Conservation (phyloP, 1,140 invertebrate species). For the Drosophila ercepeae region DNA sequence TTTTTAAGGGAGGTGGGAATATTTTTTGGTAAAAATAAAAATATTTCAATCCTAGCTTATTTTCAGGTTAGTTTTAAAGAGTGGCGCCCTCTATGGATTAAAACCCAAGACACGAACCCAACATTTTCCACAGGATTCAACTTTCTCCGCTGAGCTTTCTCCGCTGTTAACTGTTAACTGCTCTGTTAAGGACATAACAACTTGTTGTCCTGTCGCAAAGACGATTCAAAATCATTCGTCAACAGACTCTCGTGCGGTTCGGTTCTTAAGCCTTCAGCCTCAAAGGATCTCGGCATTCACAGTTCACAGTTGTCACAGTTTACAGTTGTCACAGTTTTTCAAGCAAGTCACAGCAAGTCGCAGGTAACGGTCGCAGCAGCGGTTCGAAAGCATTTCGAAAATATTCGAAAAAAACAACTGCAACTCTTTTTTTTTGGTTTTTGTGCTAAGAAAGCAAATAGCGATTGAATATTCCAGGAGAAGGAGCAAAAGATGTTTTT, state of each 20-base stretch:
- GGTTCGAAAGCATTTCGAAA: constrained; percentile 13
- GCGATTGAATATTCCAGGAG: not conserved
- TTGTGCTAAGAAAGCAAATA: constrained; percentile 20
- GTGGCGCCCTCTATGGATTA: not conserved
- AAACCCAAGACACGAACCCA: not conserved
- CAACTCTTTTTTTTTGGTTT: constrained; percentile 21
- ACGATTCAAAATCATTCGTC: constrained; percentile 61
- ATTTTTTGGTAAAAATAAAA: too few relatives aligned
- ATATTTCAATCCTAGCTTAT: too few relatives aligned
- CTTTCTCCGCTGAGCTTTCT: constrained; percentile 8
- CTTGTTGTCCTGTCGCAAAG: constrained; percentile 56
- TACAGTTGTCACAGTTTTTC: not conserved
- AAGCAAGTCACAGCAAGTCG: constrained; percentile 8
- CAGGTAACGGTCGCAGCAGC: constrained; percentile 17
- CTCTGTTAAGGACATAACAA: constrained; percentile 38
- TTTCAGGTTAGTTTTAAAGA: not conserved
- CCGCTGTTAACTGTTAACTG: constrained; percentile 15
- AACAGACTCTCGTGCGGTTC: constrained; percentile 72
- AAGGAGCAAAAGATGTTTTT: constrained; percentile 2
- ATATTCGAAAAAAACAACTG: constrained; percentile 16
- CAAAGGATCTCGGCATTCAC: constrained; percentile 28
- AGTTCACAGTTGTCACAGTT: constrained; percentile 21
- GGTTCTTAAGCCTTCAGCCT: constrained; percentile 45
- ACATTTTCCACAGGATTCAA: not conserved
- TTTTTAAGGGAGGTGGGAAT: not conserved